phyloP scores from a whole-genome alignment of 1,140 invertebrate genomes.

The Apocrypta bakeri region DNA sequence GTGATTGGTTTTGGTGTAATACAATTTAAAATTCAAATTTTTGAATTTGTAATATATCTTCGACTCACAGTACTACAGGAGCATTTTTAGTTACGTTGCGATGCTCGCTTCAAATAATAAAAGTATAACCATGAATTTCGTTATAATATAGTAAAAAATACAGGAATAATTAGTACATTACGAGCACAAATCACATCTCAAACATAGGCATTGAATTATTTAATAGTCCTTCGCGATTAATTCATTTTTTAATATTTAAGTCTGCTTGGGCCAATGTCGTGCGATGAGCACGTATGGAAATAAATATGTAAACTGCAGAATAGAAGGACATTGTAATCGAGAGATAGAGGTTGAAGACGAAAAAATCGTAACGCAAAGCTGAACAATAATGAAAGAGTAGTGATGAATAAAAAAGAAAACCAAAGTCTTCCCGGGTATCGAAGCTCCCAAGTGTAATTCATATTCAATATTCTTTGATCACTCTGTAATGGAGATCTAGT shows the following conservation, averaged over 20 bases:
- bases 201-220: not conserved
- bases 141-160: not conserved
- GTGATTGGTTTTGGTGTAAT: not conserved
- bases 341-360: not conserved
- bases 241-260: not conserved
- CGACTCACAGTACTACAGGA: not conserved
- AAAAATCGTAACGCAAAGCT: not conserved
- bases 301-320: not conserved
- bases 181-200: too few species aligned
- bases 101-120: conserved; percentile 17
- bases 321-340: not conserved
- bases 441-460: conserved; percentile 18
- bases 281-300: not conserved
- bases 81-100: not conserved
- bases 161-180: too few species aligned
- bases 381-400: not conserved
- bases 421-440: not conserved
- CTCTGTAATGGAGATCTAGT: conserved; percentile 29
- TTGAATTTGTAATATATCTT: not conserved
- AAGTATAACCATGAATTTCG: not conserved
- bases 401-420: not conserved
- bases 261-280: not conserved
- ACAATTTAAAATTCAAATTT: not conserved
- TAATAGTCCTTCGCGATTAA: not conserved
- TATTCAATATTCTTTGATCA: conserved; percentile 42